These are phyloP conservation scores for Colletes latitarsis DNA, from an alignment of 1,140 invertebrate genomes.

Conservation along the genomic window DNA sequence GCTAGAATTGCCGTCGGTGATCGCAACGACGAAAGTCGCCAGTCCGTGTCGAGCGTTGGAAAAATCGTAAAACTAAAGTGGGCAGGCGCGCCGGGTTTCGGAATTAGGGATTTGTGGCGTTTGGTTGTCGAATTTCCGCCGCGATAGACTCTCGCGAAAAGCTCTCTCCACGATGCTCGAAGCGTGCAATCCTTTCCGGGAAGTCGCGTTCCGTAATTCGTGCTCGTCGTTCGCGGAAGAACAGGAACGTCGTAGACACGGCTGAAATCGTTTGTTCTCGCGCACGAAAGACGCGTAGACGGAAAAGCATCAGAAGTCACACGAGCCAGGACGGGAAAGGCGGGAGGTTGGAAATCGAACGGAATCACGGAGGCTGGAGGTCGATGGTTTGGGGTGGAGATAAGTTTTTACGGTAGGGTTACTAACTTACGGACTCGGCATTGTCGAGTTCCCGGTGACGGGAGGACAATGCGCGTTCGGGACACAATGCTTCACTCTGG, in stretches of 20 bases:
- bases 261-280: not conserved
- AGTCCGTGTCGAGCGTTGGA: too few species aligned
- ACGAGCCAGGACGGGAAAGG: slow-evolving; percentile 18
- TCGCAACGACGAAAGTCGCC: too few species aligned
- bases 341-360: slow-evolving; percentile 64
- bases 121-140: too few species aligned
- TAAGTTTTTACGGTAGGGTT: slow-evolving; percentile 77
- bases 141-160: not conserved
- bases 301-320: slow-evolving; percentile 5
- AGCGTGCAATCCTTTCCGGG: not conserved
- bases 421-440: slow-evolving; percentile 76
- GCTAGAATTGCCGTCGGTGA: too few species aligned
- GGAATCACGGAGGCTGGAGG: slow-evolving; percentile 66
- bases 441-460: slow-evolving; percentile 74
- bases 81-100: too few species aligned
- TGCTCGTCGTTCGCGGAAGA: not conserved
- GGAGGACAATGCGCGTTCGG: slow-evolving; percentile 74
- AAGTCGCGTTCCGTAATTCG: not conserved
- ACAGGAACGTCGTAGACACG: not conserved
- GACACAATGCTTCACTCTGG: slow-evolving; percentile 74
- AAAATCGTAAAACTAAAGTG: too few species aligned
- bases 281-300: not conserved
- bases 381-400: slow-evolving; percentile 66
- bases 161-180: not conserved
- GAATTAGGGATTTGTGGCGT: too few species aligned